Evolutionary conservation across 2,113 vertebrate species (phyloP).

Genomic region (Oreochromis tanganicae): DNA sequence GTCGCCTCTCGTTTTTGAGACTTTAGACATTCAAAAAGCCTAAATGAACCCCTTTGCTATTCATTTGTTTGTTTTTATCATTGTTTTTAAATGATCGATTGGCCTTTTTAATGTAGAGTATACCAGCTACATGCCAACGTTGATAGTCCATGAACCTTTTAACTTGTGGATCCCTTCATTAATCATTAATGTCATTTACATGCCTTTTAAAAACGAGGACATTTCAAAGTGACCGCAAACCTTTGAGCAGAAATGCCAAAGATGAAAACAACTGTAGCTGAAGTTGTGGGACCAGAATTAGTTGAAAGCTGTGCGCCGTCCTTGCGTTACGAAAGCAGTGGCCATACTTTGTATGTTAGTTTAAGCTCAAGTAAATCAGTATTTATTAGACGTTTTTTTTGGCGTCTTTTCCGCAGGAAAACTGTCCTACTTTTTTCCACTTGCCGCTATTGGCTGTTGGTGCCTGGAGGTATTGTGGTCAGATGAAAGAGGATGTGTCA

Average conservation of each 20-base stretch:
- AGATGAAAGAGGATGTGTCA: slow-evolving; percentile 19
- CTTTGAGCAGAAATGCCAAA: background rate
- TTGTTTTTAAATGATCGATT: accelerated
- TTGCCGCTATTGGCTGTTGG: background rate
- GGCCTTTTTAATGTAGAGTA: background rate
- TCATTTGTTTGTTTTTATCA: background rate
- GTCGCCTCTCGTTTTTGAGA: background rate
- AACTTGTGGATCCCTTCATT: background rate
- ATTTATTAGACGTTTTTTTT: background rate
- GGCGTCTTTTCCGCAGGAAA: background rate
- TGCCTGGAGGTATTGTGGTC: background rate
- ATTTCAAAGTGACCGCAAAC: background rate
- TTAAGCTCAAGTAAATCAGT: background rate
- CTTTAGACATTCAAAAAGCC: background rate
- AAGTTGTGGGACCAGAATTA: background rate
- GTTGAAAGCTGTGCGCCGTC: background rate
- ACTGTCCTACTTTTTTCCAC: background rate
- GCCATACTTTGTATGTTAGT: background rate
- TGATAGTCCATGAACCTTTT: background rate
- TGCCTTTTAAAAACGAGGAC: background rate
- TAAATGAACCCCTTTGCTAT: background rate
- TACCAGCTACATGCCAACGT: background rate
- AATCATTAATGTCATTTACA: background rate
- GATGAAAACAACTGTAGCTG: background rate
- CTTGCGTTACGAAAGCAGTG: background rate